Evolutionary conservation across 2,113 vertebrate species (phyloP), one percentile per base, ranked within the genome.

Genomic region (Ceyx melanurus): DNA sequence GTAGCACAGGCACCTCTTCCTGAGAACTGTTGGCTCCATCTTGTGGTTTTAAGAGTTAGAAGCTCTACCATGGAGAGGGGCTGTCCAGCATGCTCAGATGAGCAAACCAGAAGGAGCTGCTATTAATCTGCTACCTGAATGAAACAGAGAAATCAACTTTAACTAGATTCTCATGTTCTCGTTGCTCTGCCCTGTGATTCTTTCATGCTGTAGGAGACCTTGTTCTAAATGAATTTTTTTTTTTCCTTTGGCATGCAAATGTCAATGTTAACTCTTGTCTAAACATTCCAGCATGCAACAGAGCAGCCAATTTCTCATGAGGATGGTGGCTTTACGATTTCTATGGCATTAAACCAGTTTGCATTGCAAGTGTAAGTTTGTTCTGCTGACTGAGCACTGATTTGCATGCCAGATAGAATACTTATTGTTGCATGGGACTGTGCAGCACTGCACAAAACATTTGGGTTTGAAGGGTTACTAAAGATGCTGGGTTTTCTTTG

Each of bases 291-390:
- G 85, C 65, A 50, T 92, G 92, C 88, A 90, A 94, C 89, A 94
- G 87, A 94, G 94, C 83, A 90, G 80, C 11, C 70, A 53, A 33
- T 95, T 97, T 95, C 94, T 93, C 67, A 68, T 35, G 82, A 94
- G 85, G 86, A 90, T 58, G 33, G 95, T 75, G 92, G 92, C 96
- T 97, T 95, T 96, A 71, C 3, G 37, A 94, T 95, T 95, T 97
- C 92, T 95, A 78, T 50, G 88, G 94, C 94, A 94, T 96, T 94
- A 94, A 94, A 97, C 88, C 75, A 88, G 86, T 96, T 95, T 97
- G 89, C 73, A 53, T 82, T 91, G 94, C 83, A 85, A 92, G 81
- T 87, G 60, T 60, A 93, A 92, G 88, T 88, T 92, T 82, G 77
- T 88, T 94, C 88, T 95, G 90, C 89, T 96, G 57, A 61, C 84